Evolutionary conservation across 2,113 vertebrate species (phyloP).

Genomic region (Tinamus guttatus): DNA sequence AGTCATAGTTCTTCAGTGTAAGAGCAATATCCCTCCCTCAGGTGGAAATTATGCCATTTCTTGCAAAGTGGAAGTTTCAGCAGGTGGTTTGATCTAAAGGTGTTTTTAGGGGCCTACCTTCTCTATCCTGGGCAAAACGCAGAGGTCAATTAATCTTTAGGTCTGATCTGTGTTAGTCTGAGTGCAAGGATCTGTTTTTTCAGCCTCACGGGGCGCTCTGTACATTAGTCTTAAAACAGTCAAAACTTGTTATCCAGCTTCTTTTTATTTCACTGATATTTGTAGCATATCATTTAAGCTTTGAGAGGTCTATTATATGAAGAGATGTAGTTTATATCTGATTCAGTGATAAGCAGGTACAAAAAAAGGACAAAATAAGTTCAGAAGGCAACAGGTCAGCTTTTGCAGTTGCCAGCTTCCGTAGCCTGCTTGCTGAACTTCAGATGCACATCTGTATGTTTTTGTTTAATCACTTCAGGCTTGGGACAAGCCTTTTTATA

Average conservation of each 20-base stretch:
- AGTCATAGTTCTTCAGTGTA: neutral
- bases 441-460: neutral
- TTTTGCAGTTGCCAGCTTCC: neutral
- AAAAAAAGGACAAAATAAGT: neutral
- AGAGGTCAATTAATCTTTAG: neutral
- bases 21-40: neutral
- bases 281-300: neutral
- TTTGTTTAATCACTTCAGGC: neutral
- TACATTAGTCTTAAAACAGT: neutral
- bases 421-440: neutral
- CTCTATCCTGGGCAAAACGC: neutral
- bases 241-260: neutral
- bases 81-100: neutral
- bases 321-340: neutral
- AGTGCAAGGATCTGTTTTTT: neutral
- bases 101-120: neutral
- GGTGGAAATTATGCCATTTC: neutral
- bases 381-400: neutral
- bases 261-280: neutral
- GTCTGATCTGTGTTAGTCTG: neutral
- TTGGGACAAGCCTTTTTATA: neutral
- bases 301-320: neutral
- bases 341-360: neutral
- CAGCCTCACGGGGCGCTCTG: neutral
- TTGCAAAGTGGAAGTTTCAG: neutral